Percentiles rank a stretch among this genome's conserved stretches.
Evolutionary conservation across 2,797 vertebrate species (phyloP).

Genomic region (Nannoperca australis): DNA sequence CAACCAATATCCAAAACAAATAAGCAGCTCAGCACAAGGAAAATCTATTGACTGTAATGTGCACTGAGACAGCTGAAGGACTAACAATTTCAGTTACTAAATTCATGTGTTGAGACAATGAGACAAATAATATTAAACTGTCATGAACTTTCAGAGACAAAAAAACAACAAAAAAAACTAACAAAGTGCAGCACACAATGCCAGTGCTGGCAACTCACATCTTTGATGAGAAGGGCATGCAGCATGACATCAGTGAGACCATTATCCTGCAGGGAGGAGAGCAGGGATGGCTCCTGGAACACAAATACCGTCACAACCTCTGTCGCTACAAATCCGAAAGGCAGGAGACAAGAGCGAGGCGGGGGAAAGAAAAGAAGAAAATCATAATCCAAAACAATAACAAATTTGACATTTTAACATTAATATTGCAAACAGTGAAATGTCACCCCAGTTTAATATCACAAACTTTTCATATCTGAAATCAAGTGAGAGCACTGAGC

Average conservation of each 20-base stretch:
- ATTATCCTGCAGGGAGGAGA: slow-evolving; percentile 98
- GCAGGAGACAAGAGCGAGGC: slow-evolving; percentile 40
- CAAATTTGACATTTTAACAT: slow-evolving; percentile 3
- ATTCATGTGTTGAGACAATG: slow-evolving; percentile 20
- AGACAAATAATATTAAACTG: slow-evolving; percentile 4
- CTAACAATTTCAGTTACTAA: slow-evolving; percentile 28
- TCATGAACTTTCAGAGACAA: neutral
- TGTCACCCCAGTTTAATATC: slow-evolving; percentile 3
- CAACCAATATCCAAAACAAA: neutral
- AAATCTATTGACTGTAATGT: slow-evolving; percentile 23
- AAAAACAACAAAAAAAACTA: neutral
- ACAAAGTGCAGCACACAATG: neutral
- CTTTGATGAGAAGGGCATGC: slow-evolving; percentile 97
- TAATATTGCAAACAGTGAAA: slow-evolving; percentile 8
- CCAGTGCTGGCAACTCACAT: slow-evolving; percentile 86
- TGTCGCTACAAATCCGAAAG: slow-evolving; percentile 86
- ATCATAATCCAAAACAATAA: slow-evolving; percentile 29
- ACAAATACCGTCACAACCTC: slow-evolving; percentile 99
- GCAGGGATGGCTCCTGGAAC: slow-evolving; percentile 98
- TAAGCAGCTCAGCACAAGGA: neutral
- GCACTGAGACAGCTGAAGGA: slow-evolving; percentile 23
- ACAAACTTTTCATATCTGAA: neutral
- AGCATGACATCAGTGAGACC: slow-evolving; percentile 98
- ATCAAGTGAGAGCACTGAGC: neutral
- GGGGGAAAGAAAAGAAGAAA: neutral